phyloP scores from a whole-genome alignment of 2,113 vertebrate species.

The Caranx ignobilis region DNA sequence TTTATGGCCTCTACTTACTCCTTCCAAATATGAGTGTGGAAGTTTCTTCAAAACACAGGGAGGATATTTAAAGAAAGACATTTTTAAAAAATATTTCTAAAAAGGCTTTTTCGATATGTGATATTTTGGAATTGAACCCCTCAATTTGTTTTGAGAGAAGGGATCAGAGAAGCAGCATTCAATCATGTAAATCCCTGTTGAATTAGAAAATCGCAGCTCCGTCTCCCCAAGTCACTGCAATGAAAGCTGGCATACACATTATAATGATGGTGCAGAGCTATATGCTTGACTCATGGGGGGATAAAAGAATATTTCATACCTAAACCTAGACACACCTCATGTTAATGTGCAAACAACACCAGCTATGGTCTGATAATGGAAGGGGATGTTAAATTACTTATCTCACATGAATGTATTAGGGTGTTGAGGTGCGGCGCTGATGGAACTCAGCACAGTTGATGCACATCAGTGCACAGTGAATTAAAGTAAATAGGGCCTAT shows the following conservation, averaged over 20 bases:
- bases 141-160: constrained; percentile 46
- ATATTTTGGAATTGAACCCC: constrained; percentile 48
- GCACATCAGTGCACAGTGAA: constrained; percentile 77
- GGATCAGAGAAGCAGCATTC: constrained; percentile 65
- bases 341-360: constrained; percentile 80
- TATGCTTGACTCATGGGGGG: constrained; percentile 59
- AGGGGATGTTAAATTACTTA: constrained; percentile 77
- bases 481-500: constrained; percentile 79
- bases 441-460: constrained; percentile 74
- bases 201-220: constrained; percentile 67
- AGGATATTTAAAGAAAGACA: neutral
- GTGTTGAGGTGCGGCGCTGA: constrained; percentile 67
- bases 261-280: constrained; percentile 66
- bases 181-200: constrained; percentile 67
- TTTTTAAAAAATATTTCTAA: no score
- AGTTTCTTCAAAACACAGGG: neutral
- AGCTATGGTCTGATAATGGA: constrained; percentile 73
- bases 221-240: constrained; percentile 51
- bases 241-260: constrained; percentile 65
- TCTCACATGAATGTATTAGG: constrained; percentile 74
- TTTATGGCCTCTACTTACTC: neutral
- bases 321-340: constrained; percentile 63
- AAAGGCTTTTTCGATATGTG: neutral
- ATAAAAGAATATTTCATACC: constrained; percentile 67
- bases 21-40: neutral